These are phyloP conservation scores for Chymomyza amoena DNA, from an alignment of 2,888 invertebrate species.

Conservation along the genomic window DNA sequence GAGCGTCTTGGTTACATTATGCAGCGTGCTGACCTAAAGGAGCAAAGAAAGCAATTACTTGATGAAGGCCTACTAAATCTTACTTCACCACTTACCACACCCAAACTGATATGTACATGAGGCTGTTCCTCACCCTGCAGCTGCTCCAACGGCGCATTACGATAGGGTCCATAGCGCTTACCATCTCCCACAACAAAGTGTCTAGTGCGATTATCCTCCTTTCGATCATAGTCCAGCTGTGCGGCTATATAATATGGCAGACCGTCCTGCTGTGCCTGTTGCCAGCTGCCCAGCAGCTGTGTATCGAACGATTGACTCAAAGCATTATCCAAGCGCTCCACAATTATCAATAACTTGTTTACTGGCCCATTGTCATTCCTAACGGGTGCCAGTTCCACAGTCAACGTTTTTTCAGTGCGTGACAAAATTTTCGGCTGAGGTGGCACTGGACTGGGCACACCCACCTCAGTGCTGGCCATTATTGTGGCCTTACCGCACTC, in stretches of 20 bases:
- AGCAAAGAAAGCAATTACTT: not conserved
- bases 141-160: slow-evolving; percentile 84
- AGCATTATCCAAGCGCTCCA: slow-evolving; percentile 84
- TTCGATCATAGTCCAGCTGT: slow-evolving; percentile 83
- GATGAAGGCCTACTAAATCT: not conserved
- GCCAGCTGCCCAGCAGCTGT: slow-evolving; percentile 83
- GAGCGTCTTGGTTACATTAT: slow-evolving; percentile 83
- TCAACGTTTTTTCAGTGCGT: slow-evolving; percentile 82
- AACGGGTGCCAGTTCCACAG: slow-evolving; percentile 84
- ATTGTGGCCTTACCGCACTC: slow-evolving; percentile 81
- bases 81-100: slow-evolving; percentile 82
- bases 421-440: slow-evolving; percentile 83
- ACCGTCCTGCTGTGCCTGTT: slow-evolving; percentile 84
- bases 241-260: slow-evolving; percentile 90
- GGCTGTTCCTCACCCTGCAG: slow-evolving; percentile 72
- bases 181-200: slow-evolving; percentile 89
- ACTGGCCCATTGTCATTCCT: slow-evolving; percentile 89
- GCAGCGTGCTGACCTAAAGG: slow-evolving; percentile 79
- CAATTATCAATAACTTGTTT: slow-evolving; percentile 86
- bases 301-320: slow-evolving; percentile 83
- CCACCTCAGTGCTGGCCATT: slow-evolving; percentile 85
- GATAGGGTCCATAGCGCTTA: slow-evolving; percentile 85
- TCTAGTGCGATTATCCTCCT: slow-evolving; percentile 80
- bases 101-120: slow-evolving; percentile 85
- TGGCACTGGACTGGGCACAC: slow-evolving; percentile 85